Evolutionary conservation across 2,888 invertebrate genomes (phyloP).

Genomic region (Nebria brevicollis): DNA sequence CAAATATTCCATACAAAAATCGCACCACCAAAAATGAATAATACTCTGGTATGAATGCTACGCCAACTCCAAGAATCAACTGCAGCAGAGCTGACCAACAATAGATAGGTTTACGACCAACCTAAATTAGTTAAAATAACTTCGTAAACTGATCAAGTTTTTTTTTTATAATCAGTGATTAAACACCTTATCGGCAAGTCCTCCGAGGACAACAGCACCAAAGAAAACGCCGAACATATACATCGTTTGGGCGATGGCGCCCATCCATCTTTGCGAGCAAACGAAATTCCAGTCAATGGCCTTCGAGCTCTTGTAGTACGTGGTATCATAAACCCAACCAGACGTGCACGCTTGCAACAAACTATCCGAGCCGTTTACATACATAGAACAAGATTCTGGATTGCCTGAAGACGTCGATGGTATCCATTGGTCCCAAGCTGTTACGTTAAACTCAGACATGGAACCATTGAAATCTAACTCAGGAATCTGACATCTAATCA

Average conservation of each 20-base stretch:
- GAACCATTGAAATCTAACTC: conserved; percentile 68
- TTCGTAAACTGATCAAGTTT: too few species aligned
- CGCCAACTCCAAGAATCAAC: conserved; percentile 72
- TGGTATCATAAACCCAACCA: conserved; percentile 78
- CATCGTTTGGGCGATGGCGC: conserved; percentile 79
- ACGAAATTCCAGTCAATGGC: conserved; percentile 87
- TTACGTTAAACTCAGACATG: conserved; percentile 63
- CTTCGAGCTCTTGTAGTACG: conserved; percentile 77
- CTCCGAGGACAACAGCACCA: conserved; percentile 81
- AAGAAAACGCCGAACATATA: conserved; percentile 83
- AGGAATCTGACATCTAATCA: conserved; percentile 68
- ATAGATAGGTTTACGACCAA: conserved; percentile 82
- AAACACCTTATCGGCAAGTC: conserved; percentile 75
- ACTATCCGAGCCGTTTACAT: conserved; percentile 58
- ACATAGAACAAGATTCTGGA: conserved; percentile 73
- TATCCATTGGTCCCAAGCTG: conserved; percentile 66
- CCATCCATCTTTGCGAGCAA: conserved; percentile 83
- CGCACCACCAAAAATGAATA: conserved; percentile 75
- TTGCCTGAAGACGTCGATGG: conserved; percentile 69
- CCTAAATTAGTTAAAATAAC: conserved; percentile 54
- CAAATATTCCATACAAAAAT: conserved; percentile 82
- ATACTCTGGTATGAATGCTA: conserved; percentile 82
- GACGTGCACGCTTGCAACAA: conserved; percentile 61
- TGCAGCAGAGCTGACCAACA: conserved; percentile 80
- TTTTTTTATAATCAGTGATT: too few species aligned